phyloP scores from a whole-genome alignment of 2,797 vertebrate genomes.

The Dicrostonyx torquatus region DNA sequence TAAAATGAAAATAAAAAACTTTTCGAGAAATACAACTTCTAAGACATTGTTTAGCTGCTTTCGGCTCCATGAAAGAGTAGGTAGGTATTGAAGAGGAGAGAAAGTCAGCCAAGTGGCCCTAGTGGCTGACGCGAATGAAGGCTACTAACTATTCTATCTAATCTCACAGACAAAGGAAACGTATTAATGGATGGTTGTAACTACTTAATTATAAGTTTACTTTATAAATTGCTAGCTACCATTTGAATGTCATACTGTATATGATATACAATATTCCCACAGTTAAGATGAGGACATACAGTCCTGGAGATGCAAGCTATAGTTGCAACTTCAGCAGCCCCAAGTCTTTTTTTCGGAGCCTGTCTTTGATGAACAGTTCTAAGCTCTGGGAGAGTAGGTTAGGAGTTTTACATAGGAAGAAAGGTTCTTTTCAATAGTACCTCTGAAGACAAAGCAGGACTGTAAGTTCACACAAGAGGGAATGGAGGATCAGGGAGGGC shows the following conservation, averaged over 20 bases:
- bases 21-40: conserved; percentile 11
- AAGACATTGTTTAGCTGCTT: neutral
- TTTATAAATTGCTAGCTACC: neutral
- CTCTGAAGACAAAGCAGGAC: neutral
- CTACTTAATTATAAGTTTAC: neutral
- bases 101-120: neutral
- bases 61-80: conserved; percentile 62
- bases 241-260: neutral
- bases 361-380: neutral
- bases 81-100: neutral
- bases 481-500: neutral
- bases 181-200: neutral
- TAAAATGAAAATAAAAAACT: neutral
- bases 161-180: conserved; percentile 14
- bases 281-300: conserved; percentile 35
- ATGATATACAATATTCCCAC: neutral
- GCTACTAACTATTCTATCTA: neutral
- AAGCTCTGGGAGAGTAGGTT: neutral
- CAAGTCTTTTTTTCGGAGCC: neutral
- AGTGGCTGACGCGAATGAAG: neutral
- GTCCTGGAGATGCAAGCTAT: neutral
- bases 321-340: neutral
- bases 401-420: neutral
- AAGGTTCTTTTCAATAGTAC: neutral
- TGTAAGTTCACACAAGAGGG: neutral